Base-by-base conservation (phyloP, 2,797 vertebrate genomes). In the Myotis pilosus region DNA sequence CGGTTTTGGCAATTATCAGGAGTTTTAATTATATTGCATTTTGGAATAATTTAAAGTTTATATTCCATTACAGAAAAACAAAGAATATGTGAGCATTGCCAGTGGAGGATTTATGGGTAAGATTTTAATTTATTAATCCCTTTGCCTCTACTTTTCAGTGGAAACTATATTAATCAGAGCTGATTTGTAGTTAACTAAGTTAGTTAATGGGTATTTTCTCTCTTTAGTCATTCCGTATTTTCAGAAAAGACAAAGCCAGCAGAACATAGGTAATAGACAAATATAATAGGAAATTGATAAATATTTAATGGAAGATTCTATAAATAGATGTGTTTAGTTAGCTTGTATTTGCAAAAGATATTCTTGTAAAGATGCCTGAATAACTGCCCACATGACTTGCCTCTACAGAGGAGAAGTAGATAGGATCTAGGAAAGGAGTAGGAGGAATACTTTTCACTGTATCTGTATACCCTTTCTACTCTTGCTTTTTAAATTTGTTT, bases 91-190 rank as follows among this genome's bases (percentile, higher is more conserved):
- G 97, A 99, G 99, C 98, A 99, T 99, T 95, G 99, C 99, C 91
- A 99, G 99, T 98, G 99, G 99, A 96, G 99, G 99, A 82, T 99
- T 99, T 97, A 99, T 99, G 99, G 99, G 99, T 99, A 98, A 99
- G 99, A 95, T 89, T 94, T 83, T 93, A 49, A 91, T 95, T 87
- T 96, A 88, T 89, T 94, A 81, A 83, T 60, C 12, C 86, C 19
- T 60, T 97, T 97, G 16, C 11, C 8, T 91, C 25, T 23, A 36
- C 22, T 91, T 85, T 85, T 80, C 47, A 83, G 69, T 92, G 41
- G 33, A 94, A 62, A 85, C 84, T 87, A 33, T 11, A 28, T 36
- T 90, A 78, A 84, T 8, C 20, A 94, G 68, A 92, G n/a, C 33
- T 93, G 60, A 86, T 94, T 55, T 86, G 30, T 75, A 83, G 19